These are phyloP conservation scores for Ctena decussata DNA, from an alignment of 2,888 invertebrate genomes.

Conservation along the genomic window DNA sequence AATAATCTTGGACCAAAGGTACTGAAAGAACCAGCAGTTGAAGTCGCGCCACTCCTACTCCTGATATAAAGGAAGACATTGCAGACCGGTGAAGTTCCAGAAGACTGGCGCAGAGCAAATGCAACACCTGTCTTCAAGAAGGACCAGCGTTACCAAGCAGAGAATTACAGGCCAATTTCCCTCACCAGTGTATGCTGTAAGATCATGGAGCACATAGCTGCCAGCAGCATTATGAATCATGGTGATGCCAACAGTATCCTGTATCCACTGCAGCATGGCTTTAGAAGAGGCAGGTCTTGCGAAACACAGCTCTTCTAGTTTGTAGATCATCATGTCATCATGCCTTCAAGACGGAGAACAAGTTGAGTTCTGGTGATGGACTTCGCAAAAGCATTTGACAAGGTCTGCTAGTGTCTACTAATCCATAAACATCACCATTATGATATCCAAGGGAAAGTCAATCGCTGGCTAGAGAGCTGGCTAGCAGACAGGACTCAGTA, in stretches of 20 bases:
- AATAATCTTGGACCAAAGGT: constrained; percentile 9
- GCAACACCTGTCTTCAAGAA: constrained; percentile 29
- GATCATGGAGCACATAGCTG: constrained; percentile 21
- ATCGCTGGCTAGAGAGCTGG: constrained; percentile 25
- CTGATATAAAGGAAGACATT: constrained; percentile 22
- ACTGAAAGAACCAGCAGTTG: constrained; percentile 4
- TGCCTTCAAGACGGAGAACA: constrained; percentile 15
- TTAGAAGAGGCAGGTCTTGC: constrained; percentile 37
- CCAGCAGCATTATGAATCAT: constrained; percentile 24
- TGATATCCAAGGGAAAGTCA: constrained; percentile 27
- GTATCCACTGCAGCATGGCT: constrained; percentile 36
- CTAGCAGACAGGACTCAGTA: constrained; percentile 12
- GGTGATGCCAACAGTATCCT: constrained; percentile 21
- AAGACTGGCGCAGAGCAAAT: constrained; percentile 21
- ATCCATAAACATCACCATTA: constrained; percentile 28
- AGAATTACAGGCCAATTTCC: constrained; percentile 42
- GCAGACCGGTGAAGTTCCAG: constrained; percentile 13
- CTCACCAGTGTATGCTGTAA: constrained; percentile 37
- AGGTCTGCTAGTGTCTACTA: constrained; percentile 24
- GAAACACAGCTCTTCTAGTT: constrained; percentile 30
- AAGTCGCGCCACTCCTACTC: neutral
- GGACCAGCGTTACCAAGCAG: constrained; percentile 22
- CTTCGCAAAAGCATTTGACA: constrained; percentile 49
- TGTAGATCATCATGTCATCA: constrained; percentile 8
- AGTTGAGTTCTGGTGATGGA: constrained; percentile 45